Evolutionary conservation across 2,888 invertebrate genomes (phyloP).

Genomic region (Argynnis bischoffii): DNA sequence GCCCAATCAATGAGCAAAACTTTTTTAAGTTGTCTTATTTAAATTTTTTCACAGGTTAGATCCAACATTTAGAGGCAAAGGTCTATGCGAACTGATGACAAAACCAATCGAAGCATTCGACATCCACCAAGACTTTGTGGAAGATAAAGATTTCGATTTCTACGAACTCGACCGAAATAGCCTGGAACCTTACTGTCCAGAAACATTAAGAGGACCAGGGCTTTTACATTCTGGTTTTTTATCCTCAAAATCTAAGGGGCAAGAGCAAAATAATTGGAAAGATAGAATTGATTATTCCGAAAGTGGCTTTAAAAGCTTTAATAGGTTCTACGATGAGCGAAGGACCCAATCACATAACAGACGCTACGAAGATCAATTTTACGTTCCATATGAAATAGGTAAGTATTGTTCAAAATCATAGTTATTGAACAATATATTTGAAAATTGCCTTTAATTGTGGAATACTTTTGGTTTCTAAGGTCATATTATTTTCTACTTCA

Average conservation of each 20-base stretch:
- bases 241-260: slow-evolving; percentile 60
- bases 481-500: too few relatives aligned
- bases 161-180: slow-evolving; percentile 90
- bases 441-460: too few relatives aligned
- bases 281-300: slow-evolving; percentile 59
- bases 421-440: slow-evolving; percentile 1
- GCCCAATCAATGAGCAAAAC: too few relatives aligned
- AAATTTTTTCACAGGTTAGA: slow-evolving; percentile 79
- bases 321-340: slow-evolving; percentile 52
- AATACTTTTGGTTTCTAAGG: too few relatives aligned
- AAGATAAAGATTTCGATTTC: slow-evolving; percentile 89
- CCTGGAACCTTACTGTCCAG: slow-evolving; percentile 82
- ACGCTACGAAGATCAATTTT: slow-evolving; percentile 65
- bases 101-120: slow-evolving; percentile 87
- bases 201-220: slow-evolving; percentile 66
- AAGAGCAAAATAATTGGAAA: slow-evolving; percentile 45
- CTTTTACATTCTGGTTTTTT: slow-evolving; percentile 72
- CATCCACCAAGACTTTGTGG: slow-evolving; percentile 81
- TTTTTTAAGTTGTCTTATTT: not conserved
- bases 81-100: slow-evolving; percentile 89
- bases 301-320: slow-evolving; percentile 46
- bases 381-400: slow-evolving; percentile 82
- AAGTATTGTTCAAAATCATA: slow-evolving; percentile 47
- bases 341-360: slow-evolving; percentile 47
- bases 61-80: slow-evolving; percentile 86